phyloP scores from a whole-genome alignment of 2,113 vertebrate genomes.

The Motacilla alba region DNA sequence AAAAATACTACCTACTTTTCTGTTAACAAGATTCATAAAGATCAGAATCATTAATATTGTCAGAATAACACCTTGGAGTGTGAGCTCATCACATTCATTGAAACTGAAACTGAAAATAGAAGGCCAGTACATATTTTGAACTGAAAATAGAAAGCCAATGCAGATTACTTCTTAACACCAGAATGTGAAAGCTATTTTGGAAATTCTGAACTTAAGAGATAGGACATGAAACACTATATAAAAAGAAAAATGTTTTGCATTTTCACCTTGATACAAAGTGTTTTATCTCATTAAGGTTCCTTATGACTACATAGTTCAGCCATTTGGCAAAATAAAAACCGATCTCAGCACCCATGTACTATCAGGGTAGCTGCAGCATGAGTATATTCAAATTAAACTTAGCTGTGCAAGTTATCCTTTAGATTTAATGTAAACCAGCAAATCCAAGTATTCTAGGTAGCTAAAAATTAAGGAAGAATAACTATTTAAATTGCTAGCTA shows the following conservation, averaged over 20 bases:
- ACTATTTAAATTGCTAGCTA: not conserved
- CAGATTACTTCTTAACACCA: not conserved
- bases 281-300: not conserved
- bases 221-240: not conserved
- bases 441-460: not conserved
- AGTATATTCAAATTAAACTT: not conserved
- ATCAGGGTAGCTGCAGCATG: not conserved
- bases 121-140: not conserved
- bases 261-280: not conserved
- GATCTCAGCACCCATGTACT: not conserved
- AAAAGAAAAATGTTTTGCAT: not conserved
- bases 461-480: not conserved
- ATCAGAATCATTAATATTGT: not conserved
- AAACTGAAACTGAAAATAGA: not conserved
- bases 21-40: not conserved
- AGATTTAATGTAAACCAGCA: not conserved
- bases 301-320: not conserved
- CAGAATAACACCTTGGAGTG: not conserved
- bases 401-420: not conserved
- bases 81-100: not conserved
- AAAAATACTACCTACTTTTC: not conserved
- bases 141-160: not conserved
- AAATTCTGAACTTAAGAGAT: not conserved
- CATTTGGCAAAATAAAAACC: not conserved
- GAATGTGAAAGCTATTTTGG: not conserved